These are phyloP conservation scores for Mechanitis messenoides DNA, from an alignment of 2,888 invertebrate genomes.

Conservation along the genomic window DNA sequence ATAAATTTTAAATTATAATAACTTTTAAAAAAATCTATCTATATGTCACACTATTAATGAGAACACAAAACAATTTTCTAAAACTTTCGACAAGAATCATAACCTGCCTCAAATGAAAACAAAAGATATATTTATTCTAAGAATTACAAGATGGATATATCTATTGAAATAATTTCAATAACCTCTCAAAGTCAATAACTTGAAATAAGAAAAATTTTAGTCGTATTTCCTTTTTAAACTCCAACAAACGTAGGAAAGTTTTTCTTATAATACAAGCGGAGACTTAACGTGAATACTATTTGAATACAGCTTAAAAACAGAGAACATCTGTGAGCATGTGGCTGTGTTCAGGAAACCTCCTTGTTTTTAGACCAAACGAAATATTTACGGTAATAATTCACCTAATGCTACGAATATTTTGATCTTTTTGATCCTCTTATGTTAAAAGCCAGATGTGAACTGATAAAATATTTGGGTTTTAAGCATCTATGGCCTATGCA, in stretches of 20 bases:
- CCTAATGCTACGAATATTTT: constrained; percentile 36
- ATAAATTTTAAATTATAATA: too few relatives aligned
- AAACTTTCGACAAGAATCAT: too few relatives aligned
- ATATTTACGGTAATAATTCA: constrained; percentile 22
- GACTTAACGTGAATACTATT: constrained; percentile 27
- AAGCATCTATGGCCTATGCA: constrained; percentile 1
- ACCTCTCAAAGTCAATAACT: constrained; percentile 22
- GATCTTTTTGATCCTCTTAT: constrained; percentile 62
- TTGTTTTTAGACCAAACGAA: constrained; percentile 17
- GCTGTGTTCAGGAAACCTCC: constrained; percentile 14
- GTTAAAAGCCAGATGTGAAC: constrained; percentile 17
- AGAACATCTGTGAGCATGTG: constrained; percentile 25
- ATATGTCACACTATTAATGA: too few relatives aligned
- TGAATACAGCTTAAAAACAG: constrained; percentile 25
- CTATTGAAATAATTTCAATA: constrained; percentile 17
- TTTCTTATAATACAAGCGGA: constrained; percentile 22
- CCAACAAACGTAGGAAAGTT: constrained; percentile 22
- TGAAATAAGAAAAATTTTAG: constrained; percentile 14
- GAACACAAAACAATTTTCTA: too few relatives aligned
- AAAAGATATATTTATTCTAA: not conserved
- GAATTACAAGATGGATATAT: constrained; percentile 10
- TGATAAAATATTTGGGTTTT: constrained; percentile 10
- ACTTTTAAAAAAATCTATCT: too few relatives aligned
- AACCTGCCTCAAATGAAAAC: too few relatives aligned
- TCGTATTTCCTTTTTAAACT: constrained; percentile 23